Evolutionary conservation across 1,140 invertebrate genomes (phyloP).

Genomic region (Drosophila aff.): DNA sequence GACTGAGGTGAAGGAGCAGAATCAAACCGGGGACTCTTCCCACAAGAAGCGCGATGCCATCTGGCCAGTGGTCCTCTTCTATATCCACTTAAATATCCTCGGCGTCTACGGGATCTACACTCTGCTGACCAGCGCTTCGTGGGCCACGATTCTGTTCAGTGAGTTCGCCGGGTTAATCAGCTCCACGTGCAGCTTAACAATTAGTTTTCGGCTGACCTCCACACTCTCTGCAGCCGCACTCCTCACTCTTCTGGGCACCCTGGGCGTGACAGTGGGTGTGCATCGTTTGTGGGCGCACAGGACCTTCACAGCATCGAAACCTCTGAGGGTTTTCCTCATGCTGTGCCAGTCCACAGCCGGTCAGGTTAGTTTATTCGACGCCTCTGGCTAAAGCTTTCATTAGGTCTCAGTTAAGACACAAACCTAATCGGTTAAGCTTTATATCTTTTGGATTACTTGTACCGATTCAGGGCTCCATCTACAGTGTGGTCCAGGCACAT

Average conservation of each 20-base stretch:
- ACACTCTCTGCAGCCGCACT: constrained; percentile 86
- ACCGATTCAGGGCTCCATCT: constrained; percentile 88
- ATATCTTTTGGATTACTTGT: not conserved
- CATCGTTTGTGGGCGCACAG: constrained; percentile 96
- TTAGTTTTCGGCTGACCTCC: not conserved
- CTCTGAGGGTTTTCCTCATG: constrained; percentile 91
- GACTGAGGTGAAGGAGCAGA: constrained; percentile 6
- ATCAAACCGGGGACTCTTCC: constrained; percentile 10
- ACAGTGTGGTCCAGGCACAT: constrained; percentile 93
- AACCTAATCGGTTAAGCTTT: constrained; percentile 29
- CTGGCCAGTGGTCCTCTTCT: constrained; percentile 89
- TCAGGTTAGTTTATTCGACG: constrained; percentile 88
- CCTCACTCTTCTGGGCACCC: constrained; percentile 87
- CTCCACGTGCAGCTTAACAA: constrained; percentile 12
- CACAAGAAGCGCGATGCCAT: constrained; percentile 86
- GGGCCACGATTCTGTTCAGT: constrained; percentile 88
- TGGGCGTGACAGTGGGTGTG: constrained; percentile 93
- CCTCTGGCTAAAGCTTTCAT: constrained; percentile 36
- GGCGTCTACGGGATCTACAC: constrained; percentile 88
- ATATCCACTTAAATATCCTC: constrained; percentile 89
- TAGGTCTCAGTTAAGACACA: constrained; percentile 34
- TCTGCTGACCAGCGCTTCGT: constrained; percentile 87
- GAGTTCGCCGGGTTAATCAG: constrained; percentile 83
- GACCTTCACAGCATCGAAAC: constrained; percentile 90
- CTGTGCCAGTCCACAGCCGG: constrained; percentile 92